These are phyloP conservation scores for Halisarca cf. caerulea DNA, from an alignment of 37 sponge, comb jelly and placozoan species.

Conservation along the genomic window DNA sequence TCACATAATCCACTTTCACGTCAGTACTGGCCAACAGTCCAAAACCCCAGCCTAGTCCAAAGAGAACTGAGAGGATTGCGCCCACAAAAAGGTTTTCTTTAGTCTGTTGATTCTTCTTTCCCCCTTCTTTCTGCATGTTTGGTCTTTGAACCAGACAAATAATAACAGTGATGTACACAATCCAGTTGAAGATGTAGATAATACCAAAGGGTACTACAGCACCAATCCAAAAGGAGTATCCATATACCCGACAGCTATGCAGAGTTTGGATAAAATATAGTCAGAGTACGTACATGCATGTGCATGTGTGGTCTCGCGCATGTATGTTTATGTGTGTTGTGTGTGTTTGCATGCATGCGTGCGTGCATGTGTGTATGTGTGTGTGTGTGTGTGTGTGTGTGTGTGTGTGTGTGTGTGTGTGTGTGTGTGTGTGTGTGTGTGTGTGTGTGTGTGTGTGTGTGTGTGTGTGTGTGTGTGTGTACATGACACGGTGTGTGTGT, in stretches of 20 bases:
- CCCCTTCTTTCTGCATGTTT: background rate
- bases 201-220: background rate
- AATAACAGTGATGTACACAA: background rate
- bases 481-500: too few species aligned
- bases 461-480: too few species aligned
- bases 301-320: too few species aligned
- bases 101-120: background rate
- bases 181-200: slow-evolving; percentile 19
- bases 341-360: too few species aligned
- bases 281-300: too few species aligned
- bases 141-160: background rate
- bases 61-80: slow-evolving; percentile 31
- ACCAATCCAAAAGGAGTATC: slow-evolving; percentile 11
- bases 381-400: too few species aligned
- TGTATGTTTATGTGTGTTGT: too few species aligned
- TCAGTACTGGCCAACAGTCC: slow-evolving; percentile 28
- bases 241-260: slow-evolving; percentile 15
- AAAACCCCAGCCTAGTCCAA: slow-evolving; percentile 46
- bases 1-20: background rate
- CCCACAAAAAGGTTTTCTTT: slow-evolving; percentile 15
- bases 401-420: too few species aligned
- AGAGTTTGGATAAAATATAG: too few species aligned
- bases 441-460: too few species aligned
- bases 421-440: too few species aligned
- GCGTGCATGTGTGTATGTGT: too few species aligned